Evolutionary conservation across 2,113 vertebrate genomes (phyloP).

Genomic region (Octodon degus): DNA sequence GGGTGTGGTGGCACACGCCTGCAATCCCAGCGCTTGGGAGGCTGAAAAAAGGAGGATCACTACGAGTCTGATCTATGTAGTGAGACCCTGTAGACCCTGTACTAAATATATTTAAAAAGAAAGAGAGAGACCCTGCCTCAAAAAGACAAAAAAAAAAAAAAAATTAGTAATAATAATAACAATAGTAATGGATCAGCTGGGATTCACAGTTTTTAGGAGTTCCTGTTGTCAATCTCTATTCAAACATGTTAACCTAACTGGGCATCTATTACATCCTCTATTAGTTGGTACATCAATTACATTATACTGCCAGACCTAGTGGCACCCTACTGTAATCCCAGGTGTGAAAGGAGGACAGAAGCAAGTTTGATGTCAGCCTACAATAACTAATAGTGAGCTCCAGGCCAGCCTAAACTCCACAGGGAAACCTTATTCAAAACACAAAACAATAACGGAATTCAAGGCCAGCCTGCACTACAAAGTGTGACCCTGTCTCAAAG

Average conservation of each 20-base stretch:
- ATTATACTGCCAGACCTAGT: neutral
- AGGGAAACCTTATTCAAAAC: neutral
- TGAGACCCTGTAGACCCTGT: too few relatives aligned
- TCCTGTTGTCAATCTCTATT: neutral
- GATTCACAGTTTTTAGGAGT: neutral
- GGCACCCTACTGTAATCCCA: neutral
- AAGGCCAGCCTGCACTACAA: neutral
- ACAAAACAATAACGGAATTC: neutral
- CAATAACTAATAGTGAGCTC: neutral
- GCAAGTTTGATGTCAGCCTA: neutral
- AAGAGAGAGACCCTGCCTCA: too few relatives aligned
- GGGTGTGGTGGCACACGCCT: too few relatives aligned
- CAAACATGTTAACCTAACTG: slow-evolving; percentile 28
- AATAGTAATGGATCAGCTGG: neutral
- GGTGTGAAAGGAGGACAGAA: neutral
- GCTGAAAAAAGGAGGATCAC: too few relatives aligned
- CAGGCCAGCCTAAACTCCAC: neutral
- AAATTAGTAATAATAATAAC: too few relatives aligned
- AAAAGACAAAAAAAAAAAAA: too few relatives aligned
- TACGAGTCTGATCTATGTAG: too few relatives aligned
- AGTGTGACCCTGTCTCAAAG: neutral
- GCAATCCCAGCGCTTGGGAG: too few relatives aligned
- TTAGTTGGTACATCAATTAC: neutral
- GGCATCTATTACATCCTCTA: neutral
- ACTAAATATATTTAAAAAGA: too few relatives aligned